A percentile compares a stretch with the other conserved stretches of the same genome.
phyloP scores from a whole-genome alignment of 2,113 vertebrate species.

The Microtus montanus region DNA sequence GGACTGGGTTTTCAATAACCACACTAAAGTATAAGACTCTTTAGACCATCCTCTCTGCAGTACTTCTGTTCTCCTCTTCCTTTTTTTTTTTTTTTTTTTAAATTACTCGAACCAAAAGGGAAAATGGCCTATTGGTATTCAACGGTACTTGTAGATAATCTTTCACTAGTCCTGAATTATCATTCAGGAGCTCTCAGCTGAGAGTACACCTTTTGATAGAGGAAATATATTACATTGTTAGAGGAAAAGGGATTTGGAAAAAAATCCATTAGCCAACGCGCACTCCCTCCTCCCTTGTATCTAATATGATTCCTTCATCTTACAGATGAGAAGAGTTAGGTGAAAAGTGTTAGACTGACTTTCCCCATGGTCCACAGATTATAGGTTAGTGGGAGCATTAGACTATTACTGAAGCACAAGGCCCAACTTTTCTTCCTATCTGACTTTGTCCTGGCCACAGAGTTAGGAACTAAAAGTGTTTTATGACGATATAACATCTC shows the following conservation, averaged over 20 bases:
- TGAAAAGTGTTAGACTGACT: background rate
- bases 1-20: background rate
- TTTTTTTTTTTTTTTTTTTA: too few relatives aligned
- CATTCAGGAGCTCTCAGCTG: background rate
- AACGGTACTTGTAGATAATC: background rate
- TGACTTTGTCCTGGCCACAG: background rate
- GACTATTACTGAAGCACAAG: background rate
- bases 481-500: background rate
- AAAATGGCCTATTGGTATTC: background rate
- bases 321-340: background rate
- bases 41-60: background rate
- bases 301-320: slow-evolving; percentile 15
- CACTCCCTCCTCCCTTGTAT: background rate
- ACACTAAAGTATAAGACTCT: background rate
- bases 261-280: background rate
- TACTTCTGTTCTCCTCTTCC: background rate
- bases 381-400: background rate
- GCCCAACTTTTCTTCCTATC: background rate
- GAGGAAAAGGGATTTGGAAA: background rate
- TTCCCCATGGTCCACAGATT: background rate
- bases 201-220: background rate
- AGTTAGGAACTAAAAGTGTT: background rate
- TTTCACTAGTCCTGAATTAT: background rate
- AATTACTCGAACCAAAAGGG: background rate
- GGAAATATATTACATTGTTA: background rate